Base-by-base conservation (phyloP, 2,888 invertebrate species). In the Lacanobia wlatinum region DNA sequence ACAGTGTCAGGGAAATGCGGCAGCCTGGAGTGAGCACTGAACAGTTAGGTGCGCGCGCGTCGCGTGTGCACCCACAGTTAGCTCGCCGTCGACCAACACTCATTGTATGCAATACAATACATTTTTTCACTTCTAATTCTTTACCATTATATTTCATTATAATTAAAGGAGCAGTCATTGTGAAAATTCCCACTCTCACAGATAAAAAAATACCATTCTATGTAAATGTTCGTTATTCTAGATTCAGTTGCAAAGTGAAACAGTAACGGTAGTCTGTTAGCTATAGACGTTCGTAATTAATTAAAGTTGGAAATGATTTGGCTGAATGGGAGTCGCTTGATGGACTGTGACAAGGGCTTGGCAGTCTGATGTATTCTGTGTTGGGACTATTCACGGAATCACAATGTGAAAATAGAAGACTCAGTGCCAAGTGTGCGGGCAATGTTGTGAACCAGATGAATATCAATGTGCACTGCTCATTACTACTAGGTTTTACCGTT, bases 151-250 rank as follows among this genome's bases (percentile, higher is more conserved):
- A 87, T 87, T 87, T 87, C 87, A 90, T 90, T 90, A 85, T 90
- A 91, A 91, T 92, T 91, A 91, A 90, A 92, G 89, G 88, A 92
- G 88, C 86, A 91, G 85, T 83, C 84, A 91, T 93, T 93, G 92
- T 90, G 87, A 89, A 89, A 87, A 89, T 92, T 93, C 92, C 88
- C 92, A 92, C 88, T 92, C 92, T 88, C 92, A 93, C 91, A 91
- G 81, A 74, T 76, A 79, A 90, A 92, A 34, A 92, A 90, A 91
- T 85, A 71, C 87, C 90, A 92, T 92, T 92, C 90, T 56, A 90
- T 92, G 91, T 87, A 87, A 92, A 92, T 92, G 88, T 87, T 86
- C 84, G 88, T 88, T 90, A 90, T 89, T 89, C 89, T 87, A 89
- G 86, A 91, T 90, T 89, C 88, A 87, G 88, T 84, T 89, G 85